These are phyloP conservation scores for Galbula dea DNA, from an alignment of 2,113 vertebrate genomes.

Conservation along the genomic window DNA sequence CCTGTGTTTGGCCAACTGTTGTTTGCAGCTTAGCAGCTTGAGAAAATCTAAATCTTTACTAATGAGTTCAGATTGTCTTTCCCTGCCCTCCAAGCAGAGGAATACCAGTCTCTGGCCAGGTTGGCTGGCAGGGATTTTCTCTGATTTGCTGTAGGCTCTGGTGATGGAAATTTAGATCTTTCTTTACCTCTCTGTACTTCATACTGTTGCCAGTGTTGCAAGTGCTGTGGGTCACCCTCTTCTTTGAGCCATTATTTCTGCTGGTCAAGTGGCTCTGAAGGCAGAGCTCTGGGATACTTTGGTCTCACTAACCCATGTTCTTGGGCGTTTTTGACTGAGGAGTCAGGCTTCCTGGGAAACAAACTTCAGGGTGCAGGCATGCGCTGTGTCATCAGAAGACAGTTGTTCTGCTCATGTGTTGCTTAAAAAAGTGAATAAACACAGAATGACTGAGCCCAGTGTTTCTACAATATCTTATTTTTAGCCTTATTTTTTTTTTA, in stretches of 20 bases:
- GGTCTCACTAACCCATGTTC: background rate
- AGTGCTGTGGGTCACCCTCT: background rate
- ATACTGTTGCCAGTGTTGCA: background rate
- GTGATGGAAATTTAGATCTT: background rate
- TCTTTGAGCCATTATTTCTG: background rate
- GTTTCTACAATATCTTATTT: background rate
- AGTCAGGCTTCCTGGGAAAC: background rate
- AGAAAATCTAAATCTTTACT: background rate
- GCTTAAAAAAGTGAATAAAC: background rate
- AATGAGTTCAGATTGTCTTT: background rate
- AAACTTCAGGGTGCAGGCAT: background rate
- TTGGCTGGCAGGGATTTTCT: background rate
- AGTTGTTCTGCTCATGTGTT: background rate
- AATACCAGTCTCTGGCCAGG: background rate
- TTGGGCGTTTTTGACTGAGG: background rate
- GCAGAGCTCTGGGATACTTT: background rate
- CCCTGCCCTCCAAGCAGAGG: background rate
- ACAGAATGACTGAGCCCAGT: background rate
- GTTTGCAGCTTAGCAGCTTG: background rate
- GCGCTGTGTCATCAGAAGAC: background rate
- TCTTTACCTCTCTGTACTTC: background rate
- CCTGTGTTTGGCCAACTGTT: background rate
- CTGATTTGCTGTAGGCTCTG: accelerated
- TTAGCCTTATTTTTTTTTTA: background rate
- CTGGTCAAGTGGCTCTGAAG: background rate